Base-by-base conservation (phyloP, 2,888 invertebrate genomes). In the Eupeodes latifasciatus region DNA sequence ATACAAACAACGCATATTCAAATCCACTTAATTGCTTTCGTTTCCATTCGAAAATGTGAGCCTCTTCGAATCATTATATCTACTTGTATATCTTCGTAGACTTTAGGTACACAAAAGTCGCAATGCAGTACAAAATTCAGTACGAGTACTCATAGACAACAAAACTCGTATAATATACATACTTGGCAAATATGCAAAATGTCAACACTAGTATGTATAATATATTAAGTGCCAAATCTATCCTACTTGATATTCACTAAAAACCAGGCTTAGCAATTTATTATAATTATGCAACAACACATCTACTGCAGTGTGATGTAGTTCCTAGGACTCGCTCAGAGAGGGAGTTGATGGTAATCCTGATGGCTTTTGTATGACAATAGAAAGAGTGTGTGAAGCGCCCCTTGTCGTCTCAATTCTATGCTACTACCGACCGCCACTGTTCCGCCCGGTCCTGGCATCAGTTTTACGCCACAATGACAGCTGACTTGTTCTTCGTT, bases 191-290 rank as follows among this genome's bases (percentile, higher is more conserved):
- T 27, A 47, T 55, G 19, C 71, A 71, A 55, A 71, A 44, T 77
- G 71, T 81, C 81, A 85, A 85, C 85, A 81, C 71, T 27, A 27
- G 3, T 27, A 27, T 72, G 40, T 4, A 59, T 59, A 59, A 59
- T 59, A 64, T 53, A 64, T 59, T 44, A 40, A 44, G 62, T 62
- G 69, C 75, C 67, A 72, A 78, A 82, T 78, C 66, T 49, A 27
- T 74, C 47, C 83, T 34, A 79, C 72, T 79, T 67, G 36, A 36
- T 61, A 59, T 61, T 53, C 61, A 44, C 62, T 44, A 14, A 74
- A 66, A 67, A 61, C 55, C 44, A 82, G 74, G 62, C 71, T 74
- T 82, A 69, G 78, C 69, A 77, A 85, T 85, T 81, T 85, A 85
- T 78, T 72, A 82, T 85, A 72, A 85, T 78, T 71, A 77, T 78